These are phyloP conservation scores for Ibycter americanus DNA, from an alignment of 2,797 vertebrate genomes.

Conservation along the genomic window DNA sequence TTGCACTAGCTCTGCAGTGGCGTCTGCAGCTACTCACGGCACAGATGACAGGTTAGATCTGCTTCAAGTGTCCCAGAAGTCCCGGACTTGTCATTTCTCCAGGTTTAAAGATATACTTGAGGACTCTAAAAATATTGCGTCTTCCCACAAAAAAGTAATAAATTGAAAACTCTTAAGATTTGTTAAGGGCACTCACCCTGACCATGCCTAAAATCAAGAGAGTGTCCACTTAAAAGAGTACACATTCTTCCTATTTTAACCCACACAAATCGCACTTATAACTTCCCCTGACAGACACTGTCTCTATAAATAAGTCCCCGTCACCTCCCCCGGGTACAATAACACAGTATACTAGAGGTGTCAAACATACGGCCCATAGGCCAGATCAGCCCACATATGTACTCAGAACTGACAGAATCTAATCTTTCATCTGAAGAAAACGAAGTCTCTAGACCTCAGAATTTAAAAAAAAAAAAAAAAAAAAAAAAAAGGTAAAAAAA, in stretches of 20 bases:
- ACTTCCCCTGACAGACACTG: slow-evolving; percentile 69
- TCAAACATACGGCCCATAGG: slow-evolving; percentile 72
- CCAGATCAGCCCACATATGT: slow-evolving; percentile 71
- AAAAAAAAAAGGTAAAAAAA: not conserved
- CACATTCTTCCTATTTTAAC: slow-evolving; percentile 55
- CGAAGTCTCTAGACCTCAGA: slow-evolving; percentile 48
- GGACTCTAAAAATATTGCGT: slow-evolving; percentile 13
- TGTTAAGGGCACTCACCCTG: not conserved
- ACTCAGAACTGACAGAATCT: slow-evolving; percentile 68
- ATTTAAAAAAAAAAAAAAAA: not conserved
- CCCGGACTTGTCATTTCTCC: slow-evolving; percentile 48
- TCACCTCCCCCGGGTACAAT: slow-evolving; percentile 69
- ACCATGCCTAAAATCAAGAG: slow-evolving; percentile 16
- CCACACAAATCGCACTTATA: slow-evolving; percentile 23
- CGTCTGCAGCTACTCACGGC: not conserved
- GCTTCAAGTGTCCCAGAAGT: slow-evolving; percentile 45
- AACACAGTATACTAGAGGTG: slow-evolving; percentile 70
- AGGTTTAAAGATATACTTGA: slow-evolving; percentile 31
- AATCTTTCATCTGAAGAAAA: slow-evolving; percentile 60
- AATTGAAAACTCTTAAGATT: not conserved
- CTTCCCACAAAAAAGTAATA: slow-evolving; percentile 5
- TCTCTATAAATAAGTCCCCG: slow-evolving; percentile 67
- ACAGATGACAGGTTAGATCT: slow-evolving; percentile 52
- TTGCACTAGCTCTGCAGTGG: not conserved
- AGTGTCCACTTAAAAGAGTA: slow-evolving; percentile 51